Conservation (phyloP, 2,113 vertebrate species). For the Solea senegalensis region DNA sequence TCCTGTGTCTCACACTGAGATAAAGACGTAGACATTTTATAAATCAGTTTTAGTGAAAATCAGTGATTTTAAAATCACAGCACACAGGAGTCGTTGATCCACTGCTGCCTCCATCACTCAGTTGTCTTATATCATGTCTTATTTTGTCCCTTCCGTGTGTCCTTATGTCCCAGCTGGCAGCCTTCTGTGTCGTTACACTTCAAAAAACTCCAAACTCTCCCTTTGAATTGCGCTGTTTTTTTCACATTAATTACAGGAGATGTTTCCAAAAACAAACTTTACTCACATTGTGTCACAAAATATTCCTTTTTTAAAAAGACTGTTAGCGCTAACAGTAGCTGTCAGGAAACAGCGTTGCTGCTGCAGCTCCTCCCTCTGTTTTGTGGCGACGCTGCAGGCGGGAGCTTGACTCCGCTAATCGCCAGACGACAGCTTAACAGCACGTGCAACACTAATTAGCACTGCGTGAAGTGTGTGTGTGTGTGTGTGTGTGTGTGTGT, state of each 20-base stretch:
- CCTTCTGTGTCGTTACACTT: too few species aligned
- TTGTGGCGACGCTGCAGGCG: conserved; percentile 61
- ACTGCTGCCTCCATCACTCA: too few species aligned
- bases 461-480: conserved; percentile 66
- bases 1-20: too few species aligned
- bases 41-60: too few species aligned
- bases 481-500: conserved; percentile 14
- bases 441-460: conserved; percentile 80
- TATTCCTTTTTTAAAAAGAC: conserved; percentile 59
- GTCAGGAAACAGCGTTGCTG: conserved; percentile 62
- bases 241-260: conserved; percentile 79
- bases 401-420: conserved; percentile 80
- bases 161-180: neutral
- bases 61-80: too few species aligned
- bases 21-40: too few species aligned
- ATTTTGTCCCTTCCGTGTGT: too few species aligned
- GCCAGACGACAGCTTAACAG: conserved; percentile 81
- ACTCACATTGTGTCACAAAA: conserved; percentile 74
- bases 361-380: conserved; percentile 62
- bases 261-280: conserved; percentile 75
- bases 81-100: too few species aligned
- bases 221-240: conserved; percentile 3
- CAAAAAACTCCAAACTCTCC: neutral
- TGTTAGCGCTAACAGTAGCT: conserved; percentile 72
- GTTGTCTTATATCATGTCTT: too few species aligned